phyloP scores from a whole-genome alignment of 2,113 vertebrate genomes.

The Tiliqua scincoides region DNA sequence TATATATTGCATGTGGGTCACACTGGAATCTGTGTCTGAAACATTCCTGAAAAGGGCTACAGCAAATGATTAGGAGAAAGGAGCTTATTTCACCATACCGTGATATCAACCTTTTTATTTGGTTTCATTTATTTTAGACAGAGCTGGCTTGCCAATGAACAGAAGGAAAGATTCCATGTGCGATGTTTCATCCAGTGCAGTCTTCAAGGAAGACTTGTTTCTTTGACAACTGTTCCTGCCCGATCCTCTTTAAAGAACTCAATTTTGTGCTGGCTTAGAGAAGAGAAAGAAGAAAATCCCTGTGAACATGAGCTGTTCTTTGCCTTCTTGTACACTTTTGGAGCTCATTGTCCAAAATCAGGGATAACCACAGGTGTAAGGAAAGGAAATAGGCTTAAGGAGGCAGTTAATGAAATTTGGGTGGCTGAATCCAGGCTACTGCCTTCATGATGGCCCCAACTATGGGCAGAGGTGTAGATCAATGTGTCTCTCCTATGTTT shows the following conservation, averaged over 20 bases:
- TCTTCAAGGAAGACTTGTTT: not conserved
- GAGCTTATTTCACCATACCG: constrained; percentile 13
- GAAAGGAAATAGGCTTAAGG: not conserved
- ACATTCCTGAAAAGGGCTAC: constrained; percentile 30
- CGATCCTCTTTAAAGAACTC: not conserved
- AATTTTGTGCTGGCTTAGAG: not conserved
- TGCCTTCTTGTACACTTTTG: not conserved
- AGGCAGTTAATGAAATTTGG: not conserved
- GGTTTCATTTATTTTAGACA: not conserved
- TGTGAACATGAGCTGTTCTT: not conserved
- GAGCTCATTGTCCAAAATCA: not conserved
- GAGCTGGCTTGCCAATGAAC: not conserved
- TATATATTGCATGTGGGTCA: not conserved
- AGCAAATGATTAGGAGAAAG: constrained; percentile 46
- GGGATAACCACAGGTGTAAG: not conserved
- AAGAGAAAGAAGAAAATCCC: not conserved
- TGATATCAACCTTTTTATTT: not conserved
- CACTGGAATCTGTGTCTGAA: constrained; percentile 16
- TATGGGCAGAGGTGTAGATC: not conserved
- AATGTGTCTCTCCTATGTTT: not conserved
- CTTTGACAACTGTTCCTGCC: not conserved
- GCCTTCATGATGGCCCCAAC: not conserved
- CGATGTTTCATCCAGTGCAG: not conserved
- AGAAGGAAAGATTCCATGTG: not conserved
- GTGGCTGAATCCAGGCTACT: not conserved